Conservation (phyloP, 2,888 invertebrate genomes). For the Sicus ferrugineus region DNA sequence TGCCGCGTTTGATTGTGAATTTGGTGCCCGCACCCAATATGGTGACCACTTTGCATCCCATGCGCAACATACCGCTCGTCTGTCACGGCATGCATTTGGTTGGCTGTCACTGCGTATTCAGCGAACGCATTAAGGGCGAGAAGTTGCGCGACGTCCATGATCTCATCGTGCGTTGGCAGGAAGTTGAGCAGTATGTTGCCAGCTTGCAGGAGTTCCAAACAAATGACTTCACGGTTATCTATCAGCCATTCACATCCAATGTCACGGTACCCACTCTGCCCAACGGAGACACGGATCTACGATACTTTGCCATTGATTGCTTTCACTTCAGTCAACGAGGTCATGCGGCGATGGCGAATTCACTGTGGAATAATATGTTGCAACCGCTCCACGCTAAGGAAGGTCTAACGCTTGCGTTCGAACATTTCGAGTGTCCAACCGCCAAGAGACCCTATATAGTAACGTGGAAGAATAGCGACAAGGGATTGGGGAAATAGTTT, state of each 20-base stretch:
- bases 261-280: constrained; percentile 55
- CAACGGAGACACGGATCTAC: constrained; percentile 65
- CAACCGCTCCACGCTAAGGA: constrained; percentile 66
- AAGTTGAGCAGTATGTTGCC: constrained; percentile 66
- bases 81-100: constrained; percentile 50
- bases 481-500: too few relatives aligned
- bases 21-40: constrained; percentile 53
- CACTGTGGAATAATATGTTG: constrained; percentile 69
- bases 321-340: constrained; percentile 71
- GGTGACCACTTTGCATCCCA: constrained; percentile 38
- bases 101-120: constrained; percentile 55
- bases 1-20: constrained; percentile 65
- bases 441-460: constrained; percentile 55
- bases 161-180: constrained; percentile 63
- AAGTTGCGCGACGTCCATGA: constrained; percentile 38
- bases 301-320: constrained; percentile 69
- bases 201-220: constrained; percentile 57
- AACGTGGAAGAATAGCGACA: constrained; percentile 48
- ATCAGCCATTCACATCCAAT: constrained; percentile 64
- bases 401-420: constrained; percentile 36
- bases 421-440: constrained; percentile 56
- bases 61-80: constrained; percentile 45
- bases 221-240: constrained; percentile 69
- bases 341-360: constrained; percentile 67
- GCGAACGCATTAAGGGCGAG: constrained; percentile 41